These are phyloP conservation scores for Umimayanthus chanpuru DNA, from an alignment of 92 coral and sea anemone species.

Conservation along the genomic window DNA sequence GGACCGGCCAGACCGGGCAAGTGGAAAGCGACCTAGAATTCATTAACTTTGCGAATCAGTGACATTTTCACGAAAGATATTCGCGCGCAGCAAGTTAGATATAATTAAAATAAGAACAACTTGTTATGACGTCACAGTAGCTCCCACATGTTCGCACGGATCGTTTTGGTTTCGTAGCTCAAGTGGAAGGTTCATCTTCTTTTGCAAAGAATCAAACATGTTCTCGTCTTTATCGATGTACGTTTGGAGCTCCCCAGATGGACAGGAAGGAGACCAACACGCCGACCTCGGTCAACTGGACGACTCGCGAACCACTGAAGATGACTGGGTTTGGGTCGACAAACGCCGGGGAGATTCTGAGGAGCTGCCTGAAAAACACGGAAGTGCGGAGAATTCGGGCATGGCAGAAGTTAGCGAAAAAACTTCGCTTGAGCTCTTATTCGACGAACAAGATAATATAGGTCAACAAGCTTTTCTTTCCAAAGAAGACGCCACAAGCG, in stretches of 20 bases:
- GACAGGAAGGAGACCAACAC: slow-evolving; percentile 19
- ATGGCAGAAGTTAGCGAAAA: slow-evolving; percentile 27
- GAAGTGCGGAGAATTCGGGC: background rate
- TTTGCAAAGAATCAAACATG: slow-evolving; percentile 20
- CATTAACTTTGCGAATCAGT: no score
- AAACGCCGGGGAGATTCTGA: slow-evolving; percentile 54
- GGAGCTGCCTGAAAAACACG: slow-evolving; percentile 20
- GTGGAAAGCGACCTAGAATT: no score
- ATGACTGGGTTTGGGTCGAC: slow-evolving; percentile 94
- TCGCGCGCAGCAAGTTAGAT: background rate
- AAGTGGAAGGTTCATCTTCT: background rate
- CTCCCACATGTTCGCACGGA: background rate
- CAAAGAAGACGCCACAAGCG: slow-evolving; percentile 44
- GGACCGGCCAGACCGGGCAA: no score
- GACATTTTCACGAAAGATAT: background rate
- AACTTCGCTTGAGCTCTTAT: slow-evolving; percentile 31
- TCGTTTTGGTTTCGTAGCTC: background rate
- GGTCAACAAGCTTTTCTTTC: slow-evolving; percentile 4
- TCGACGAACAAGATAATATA: slow-evolving; percentile 1
- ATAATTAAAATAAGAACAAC: slow-evolving; percentile 15
- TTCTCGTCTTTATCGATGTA: slow-evolving; percentile 70
- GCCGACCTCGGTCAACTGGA: slow-evolving; percentile 37
- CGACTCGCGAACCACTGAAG: slow-evolving; percentile 74
- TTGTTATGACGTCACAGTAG: slow-evolving; percentile 36
- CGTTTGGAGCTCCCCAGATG: slow-evolving; percentile 67